phyloP scores from a whole-genome alignment of 2,113 vertebrate genomes.

The Platycercus adscitus region DNA sequence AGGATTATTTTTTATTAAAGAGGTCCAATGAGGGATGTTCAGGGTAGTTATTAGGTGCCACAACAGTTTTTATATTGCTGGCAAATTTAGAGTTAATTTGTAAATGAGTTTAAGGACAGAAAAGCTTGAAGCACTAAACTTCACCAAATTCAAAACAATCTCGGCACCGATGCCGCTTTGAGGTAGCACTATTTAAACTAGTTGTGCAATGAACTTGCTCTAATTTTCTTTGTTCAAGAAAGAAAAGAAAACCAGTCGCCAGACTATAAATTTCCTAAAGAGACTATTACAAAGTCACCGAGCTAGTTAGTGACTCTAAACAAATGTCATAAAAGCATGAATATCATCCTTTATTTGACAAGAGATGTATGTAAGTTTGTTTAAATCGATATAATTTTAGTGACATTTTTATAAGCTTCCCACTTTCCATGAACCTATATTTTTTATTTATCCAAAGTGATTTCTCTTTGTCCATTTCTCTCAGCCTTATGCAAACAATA shows the following conservation, averaged over 20 bases:
- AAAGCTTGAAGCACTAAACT: slow-evolving; percentile 76
- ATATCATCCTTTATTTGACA: slow-evolving; percentile 76
- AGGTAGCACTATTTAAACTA: slow-evolving; percentile 76
- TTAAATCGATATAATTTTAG: slow-evolving; percentile 76
- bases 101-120: slow-evolving; percentile 71
- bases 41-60: slow-evolving; percentile 75
- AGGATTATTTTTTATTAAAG: slow-evolving; percentile 70
- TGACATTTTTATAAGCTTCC: slow-evolving; percentile 75
- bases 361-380: slow-evolving; percentile 80
- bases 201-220: slow-evolving; percentile 82
- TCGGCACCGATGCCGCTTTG: slow-evolving; percentile 72
- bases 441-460: slow-evolving; percentile 78
- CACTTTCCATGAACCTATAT: slow-evolving; percentile 69
- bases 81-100: slow-evolving; percentile 74
- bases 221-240: slow-evolving; percentile 76
- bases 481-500: slow-evolving; percentile 82
- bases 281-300: slow-evolving; percentile 77
- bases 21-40: slow-evolving; percentile 72
- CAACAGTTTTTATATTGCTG: slow-evolving; percentile 71
- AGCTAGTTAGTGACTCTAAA: slow-evolving; percentile 84
- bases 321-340: slow-evolving; percentile 71
- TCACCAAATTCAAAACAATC: slow-evolving; percentile 75
- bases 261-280: slow-evolving; percentile 82
- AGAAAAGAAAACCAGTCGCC: slow-evolving; percentile 76
- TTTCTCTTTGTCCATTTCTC: slow-evolving; percentile 74